These are phyloP conservation scores for Eilema depressum DNA, from an alignment of 2,888 invertebrate species.

Conservation along the genomic window DNA sequence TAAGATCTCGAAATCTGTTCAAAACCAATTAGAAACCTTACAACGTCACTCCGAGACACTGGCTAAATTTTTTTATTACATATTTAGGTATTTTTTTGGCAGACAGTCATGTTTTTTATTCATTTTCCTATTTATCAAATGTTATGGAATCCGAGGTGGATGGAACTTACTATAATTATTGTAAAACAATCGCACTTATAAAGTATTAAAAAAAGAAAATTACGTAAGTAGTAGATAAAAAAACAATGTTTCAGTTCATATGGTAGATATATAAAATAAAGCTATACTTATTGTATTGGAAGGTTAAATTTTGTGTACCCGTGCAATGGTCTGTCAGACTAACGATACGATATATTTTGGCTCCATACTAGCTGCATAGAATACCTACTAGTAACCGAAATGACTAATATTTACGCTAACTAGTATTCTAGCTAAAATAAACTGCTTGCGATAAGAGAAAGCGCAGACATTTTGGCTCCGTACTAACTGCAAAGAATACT, in stretches of 20 bases:
- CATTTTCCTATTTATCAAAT: neutral
- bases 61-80: too few species aligned
- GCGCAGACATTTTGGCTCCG: neutral
- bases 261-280: neutral
- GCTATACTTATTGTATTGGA: neutral
- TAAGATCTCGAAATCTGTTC: too few species aligned
- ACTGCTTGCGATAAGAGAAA: neutral
- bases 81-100: neutral
- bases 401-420: too few species aligned
- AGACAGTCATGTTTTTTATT: neutral
- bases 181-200: constrained; percentile 1
- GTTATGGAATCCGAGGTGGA: neutral
- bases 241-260: neutral
- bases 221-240: neutral
- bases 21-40: too few species aligned
- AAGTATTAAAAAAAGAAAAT: neutral
- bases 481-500: neutral
- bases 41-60: neutral
- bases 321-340: neutral
- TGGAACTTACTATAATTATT: neutral
- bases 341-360: neutral
- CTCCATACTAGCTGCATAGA: neutral
- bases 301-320: neutral
- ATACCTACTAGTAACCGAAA: too few species aligned
- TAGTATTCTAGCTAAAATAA: too few species aligned